Conservation (phyloP, 1,140 invertebrate species). For the Magallana ariakensis region DNA sequence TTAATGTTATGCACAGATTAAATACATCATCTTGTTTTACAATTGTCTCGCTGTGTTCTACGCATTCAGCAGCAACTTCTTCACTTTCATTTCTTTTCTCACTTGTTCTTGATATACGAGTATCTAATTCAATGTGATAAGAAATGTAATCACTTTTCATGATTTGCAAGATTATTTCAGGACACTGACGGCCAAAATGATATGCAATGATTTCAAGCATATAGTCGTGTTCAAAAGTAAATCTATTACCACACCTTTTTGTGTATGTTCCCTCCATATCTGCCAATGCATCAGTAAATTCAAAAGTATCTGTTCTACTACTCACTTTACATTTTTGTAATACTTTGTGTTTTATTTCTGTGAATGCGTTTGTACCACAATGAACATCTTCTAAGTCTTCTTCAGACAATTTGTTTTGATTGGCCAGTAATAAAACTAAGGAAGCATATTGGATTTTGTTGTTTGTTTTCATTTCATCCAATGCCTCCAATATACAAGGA, state of each 20-base stretch:
- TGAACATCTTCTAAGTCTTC: background rate
- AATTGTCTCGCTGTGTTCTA: background rate
- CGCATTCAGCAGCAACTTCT: background rate
- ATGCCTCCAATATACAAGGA: background rate
- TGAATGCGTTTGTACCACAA: background rate
- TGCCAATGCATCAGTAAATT: background rate
- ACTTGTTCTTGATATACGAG: background rate
- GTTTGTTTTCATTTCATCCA: background rate
- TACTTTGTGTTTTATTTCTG: background rate
- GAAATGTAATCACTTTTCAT: background rate
- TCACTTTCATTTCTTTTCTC: background rate
- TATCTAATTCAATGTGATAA: background rate
- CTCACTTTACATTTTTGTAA: background rate
- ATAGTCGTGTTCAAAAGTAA: conserved; percentile 7
- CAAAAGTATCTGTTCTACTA: background rate
- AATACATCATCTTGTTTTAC: background rate
- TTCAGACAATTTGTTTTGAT: background rate
- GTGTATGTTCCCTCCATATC: background rate
- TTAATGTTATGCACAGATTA: background rate
- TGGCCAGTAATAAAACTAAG: background rate
- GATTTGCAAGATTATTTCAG: background rate
- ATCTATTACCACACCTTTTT: background rate
- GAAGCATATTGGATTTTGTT: background rate
- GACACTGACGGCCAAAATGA: conserved; percentile 22
- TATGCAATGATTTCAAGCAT: conserved; percentile 34